Evolutionary conservation across 2,888 invertebrate genomes (phyloP), one percentile per base, ranked within the genome.

Genomic region (Morpho helenor): DNA sequence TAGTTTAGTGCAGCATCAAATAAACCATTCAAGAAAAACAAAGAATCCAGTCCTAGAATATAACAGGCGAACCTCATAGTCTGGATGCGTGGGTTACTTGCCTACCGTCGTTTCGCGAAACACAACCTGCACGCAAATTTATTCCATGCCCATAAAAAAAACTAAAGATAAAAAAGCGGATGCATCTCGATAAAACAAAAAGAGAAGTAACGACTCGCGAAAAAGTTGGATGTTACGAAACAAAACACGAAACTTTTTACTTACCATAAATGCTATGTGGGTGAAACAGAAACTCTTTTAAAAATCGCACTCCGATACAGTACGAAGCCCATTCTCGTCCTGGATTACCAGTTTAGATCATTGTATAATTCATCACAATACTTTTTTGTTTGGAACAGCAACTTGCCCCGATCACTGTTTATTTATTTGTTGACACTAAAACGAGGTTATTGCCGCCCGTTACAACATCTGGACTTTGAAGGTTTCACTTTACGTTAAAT

Each of bases 211-310:
- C 55, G 53, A 61, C 66, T 59, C 59, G 64, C 64, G 68, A 66
- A 70, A 72, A 82, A 80, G 72, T 74, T 72, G 72, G 66, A 69
- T 72, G 77, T 87, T 86, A 87, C 86, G 85, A 87, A 83, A 86
- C 79, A 77, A 79, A 75, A 84, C 82, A 78, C 74, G 84, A 85
- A 84, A 84, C 78, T 84, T 82, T 83, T 82, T 67, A 74, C 89
- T 87, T 87, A 89, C 90, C 90, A 82, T 89, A 88, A 82, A 89
- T 67, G 88, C 72, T 80, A 87, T 79, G 87, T 88, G 83, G 87
- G 86, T 87, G 88, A 87, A 79, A 77, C 77, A 60, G 66, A 68
- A 65, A 71, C 75, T 74, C 77, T 80, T 60, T 64, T 75, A 71
- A 79, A 77, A 82, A 77, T 82, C 80, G 78, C 72, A 80, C 79